A percentile compares a stretch with the other conserved stretches of the same genome.
Conservation (phyloP, 2,888 invertebrate genomes). For the Leucoma salicis region DNA sequence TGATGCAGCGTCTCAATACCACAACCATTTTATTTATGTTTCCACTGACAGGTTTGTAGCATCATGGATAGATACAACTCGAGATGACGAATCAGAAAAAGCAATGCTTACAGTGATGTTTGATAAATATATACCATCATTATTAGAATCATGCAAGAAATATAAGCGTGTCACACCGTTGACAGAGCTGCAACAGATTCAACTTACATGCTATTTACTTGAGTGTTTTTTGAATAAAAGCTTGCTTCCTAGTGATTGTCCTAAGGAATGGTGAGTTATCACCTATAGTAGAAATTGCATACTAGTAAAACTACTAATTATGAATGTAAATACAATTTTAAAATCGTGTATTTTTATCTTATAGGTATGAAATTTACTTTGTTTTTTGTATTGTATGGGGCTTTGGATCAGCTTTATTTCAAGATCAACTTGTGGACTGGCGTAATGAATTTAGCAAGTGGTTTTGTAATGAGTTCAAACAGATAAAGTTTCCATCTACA, state of each 20-base stretch:
- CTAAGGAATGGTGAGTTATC: slow-evolving; percentile 89
- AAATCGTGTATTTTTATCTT: slow-evolving; percentile 1
- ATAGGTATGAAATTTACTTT: slow-evolving; percentile 94
- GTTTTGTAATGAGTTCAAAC: slow-evolving; percentile 96
- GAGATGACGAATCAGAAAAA: slow-evolving; percentile 87
- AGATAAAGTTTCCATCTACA: slow-evolving; percentile 91
- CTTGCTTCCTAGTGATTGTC: slow-evolving; percentile 92
- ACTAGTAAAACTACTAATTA: neutral
- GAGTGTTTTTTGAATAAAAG: slow-evolving; percentile 91
- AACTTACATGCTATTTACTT: slow-evolving; percentile 92
- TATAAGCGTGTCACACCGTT: slow-evolving; percentile 96
- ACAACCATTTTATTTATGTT: neutral
- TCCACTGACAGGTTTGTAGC: slow-evolving; percentile 86
- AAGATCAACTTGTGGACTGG: slow-evolving; percentile 95
- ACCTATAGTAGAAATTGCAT: neutral
- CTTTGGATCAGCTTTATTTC: slow-evolving; percentile 95
- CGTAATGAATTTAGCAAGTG: slow-evolving; percentile 97
- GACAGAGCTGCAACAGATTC: slow-evolving; percentile 93
- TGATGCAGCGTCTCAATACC: neutral
- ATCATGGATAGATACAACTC: slow-evolving; percentile 92
- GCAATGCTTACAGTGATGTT: slow-evolving; percentile 93
- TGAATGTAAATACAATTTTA: neutral
- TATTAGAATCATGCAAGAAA: slow-evolving; percentile 88
- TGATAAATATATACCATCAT: slow-evolving; percentile 94
- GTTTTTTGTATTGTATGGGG: slow-evolving; percentile 96